phyloP scores from a whole-genome alignment of 2,113 vertebrate genomes.

The Phalacrocorax aristotelis region DNA sequence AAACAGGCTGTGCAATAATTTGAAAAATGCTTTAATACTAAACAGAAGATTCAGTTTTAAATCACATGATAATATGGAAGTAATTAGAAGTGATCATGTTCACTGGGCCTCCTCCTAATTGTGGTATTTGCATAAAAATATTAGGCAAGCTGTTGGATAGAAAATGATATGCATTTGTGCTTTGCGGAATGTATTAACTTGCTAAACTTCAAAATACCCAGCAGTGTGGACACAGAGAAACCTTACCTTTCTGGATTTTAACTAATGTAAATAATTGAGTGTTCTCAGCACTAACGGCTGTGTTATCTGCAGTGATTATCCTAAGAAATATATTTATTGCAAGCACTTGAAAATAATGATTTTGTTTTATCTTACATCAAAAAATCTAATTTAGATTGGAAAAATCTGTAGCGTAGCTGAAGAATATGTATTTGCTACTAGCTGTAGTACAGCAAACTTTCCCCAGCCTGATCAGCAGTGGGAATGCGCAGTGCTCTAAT shows the following conservation, averaged over 20 bases:
- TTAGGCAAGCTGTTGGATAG: neutral
- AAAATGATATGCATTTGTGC: neutral
- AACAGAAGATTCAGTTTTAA: neutral
- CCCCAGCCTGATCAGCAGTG: neutral
- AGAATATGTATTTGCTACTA: neutral
- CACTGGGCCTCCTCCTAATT: neutral
- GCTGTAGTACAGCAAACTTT: neutral
- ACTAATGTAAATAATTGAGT: neutral
- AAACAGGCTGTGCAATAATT: neutral
- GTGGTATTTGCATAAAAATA: conserved; percentile 35
- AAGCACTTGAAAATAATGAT: neutral
- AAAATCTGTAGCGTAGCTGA: neutral
- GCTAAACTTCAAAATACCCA: neutral
- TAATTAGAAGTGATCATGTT: neutral
- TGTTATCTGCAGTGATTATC: neutral
- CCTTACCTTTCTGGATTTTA: neutral
- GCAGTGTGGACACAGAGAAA: neutral
- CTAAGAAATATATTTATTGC: neutral
- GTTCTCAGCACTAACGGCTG: neutral
- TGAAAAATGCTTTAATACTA: conserved; percentile 8
- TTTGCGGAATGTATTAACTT: neutral
- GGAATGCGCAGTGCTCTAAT: neutral
- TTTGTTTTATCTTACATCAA: neutral
- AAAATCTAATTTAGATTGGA: neutral
- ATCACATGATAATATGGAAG: neutral